These are phyloP conservation scores for Drosophila bipectinata DNA, from an alignment of 1,140 invertebrate species.

Conservation along the genomic window DNA sequence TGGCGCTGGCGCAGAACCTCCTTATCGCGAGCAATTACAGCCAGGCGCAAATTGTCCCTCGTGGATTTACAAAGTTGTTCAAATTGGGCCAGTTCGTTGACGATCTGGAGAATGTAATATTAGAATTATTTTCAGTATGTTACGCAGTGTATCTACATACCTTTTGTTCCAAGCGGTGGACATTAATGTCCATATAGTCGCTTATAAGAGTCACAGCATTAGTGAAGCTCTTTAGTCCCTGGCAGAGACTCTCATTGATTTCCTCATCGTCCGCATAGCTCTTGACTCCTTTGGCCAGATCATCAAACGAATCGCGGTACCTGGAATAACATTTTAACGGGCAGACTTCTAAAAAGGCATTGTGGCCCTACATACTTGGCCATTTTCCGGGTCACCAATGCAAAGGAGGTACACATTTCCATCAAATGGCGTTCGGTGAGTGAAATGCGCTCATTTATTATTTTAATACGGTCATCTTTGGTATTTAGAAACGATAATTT, in stretches of 20 bases:
- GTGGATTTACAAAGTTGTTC: slow-evolving; percentile 89
- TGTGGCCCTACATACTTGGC: slow-evolving; percentile 85
- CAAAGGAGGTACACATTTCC: slow-evolving; percentile 88
- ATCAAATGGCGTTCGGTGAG: slow-evolving; percentile 88
- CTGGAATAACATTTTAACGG: slow-evolving; percentile 73
- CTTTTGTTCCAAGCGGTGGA: slow-evolving; percentile 89
- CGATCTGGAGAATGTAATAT: slow-evolving; percentile 44
- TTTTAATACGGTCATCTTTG: slow-evolving; percentile 81
- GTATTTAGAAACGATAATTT: slow-evolving; percentile 73
- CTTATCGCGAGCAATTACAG: slow-evolving; percentile 88
- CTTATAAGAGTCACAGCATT: slow-evolving; percentile 88
- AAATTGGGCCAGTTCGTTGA: slow-evolving; percentile 88
- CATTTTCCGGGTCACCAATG: slow-evolving; percentile 88
- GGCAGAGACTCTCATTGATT: slow-evolving; percentile 88
- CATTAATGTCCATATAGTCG: slow-evolving; percentile 89
- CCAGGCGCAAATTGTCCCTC: slow-evolving; percentile 89
- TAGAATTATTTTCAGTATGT: background rate
- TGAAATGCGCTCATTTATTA: slow-evolving; percentile 89
- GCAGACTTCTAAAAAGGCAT: background rate
- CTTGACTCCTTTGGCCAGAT: slow-evolving; percentile 87
- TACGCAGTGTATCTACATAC: slow-evolving; percentile 75
- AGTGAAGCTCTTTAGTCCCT: slow-evolving; percentile 87
- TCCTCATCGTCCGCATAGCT: slow-evolving; percentile 88
- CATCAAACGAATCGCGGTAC: slow-evolving; percentile 89
- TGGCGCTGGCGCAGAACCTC: slow-evolving; percentile 87